These are phyloP conservation scores for Heteronetta atricapilla DNA, from an alignment of 2,113 vertebrate species.

Conservation along the genomic window DNA sequence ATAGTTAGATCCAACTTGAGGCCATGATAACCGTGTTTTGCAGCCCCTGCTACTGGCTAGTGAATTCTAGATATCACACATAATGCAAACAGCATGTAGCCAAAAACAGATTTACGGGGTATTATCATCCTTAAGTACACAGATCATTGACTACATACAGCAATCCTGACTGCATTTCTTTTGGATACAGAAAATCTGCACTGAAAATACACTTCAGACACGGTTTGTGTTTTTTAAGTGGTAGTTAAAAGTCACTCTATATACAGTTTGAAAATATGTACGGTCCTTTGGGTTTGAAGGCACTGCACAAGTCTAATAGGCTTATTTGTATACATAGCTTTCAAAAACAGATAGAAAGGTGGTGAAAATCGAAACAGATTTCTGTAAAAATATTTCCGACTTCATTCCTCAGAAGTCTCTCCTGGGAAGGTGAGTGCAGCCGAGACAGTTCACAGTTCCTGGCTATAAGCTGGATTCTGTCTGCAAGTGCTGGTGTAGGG, in stretches of 20 bases:
- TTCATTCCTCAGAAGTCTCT: background rate
- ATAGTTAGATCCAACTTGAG: background rate
- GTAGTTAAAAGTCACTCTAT: background rate
- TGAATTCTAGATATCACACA: background rate
- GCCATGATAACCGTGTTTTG: background rate
- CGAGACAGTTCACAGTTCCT: background rate
- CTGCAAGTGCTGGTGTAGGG: background rate
- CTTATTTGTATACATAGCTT: background rate
- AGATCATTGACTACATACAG: background rate
- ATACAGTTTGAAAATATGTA: background rate
- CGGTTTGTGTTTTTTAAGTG: background rate
- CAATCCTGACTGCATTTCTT: background rate
- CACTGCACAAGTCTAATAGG: background rate
- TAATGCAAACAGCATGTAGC: background rate
- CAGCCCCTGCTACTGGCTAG: background rate
- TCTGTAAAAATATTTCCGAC: background rate
- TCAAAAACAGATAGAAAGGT: background rate
- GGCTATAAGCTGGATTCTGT: background rate
- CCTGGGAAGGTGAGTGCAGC: background rate
- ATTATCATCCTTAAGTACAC: background rate
- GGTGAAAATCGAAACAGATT: background rate
- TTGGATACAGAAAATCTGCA: background rate
- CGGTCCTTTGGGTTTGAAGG: background rate
- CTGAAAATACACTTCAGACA: background rate
- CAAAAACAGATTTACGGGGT: background rate